Percentiles rank a stretch among this genome's conserved stretches.
Evolutionary conservation across 2,113 vertebrate genomes (phyloP).

Genomic region (Pygoscelis adeliae): DNA sequence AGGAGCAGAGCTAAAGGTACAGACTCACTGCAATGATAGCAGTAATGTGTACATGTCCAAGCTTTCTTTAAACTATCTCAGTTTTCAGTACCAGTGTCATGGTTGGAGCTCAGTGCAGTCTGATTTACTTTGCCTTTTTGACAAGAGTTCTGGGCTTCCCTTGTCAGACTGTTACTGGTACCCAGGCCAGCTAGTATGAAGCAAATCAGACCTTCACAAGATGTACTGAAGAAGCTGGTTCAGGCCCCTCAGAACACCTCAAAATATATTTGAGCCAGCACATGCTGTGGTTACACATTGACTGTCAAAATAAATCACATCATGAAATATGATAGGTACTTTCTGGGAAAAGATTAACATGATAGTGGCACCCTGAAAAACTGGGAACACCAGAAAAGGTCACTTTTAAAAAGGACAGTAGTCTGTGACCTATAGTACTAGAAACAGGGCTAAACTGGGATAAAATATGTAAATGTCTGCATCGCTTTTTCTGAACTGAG

Average conservation of each 20-base stretch:
- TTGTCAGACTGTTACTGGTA: not conserved
- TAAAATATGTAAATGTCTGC: not conserved
- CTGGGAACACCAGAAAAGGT: not conserved
- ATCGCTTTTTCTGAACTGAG: not conserved
- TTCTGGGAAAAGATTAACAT: not conserved
- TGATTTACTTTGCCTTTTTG: not conserved
- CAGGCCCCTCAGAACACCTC: not conserved
- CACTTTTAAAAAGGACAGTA: not conserved
- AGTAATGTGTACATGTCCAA: not conserved
- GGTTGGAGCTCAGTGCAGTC: not conserved
- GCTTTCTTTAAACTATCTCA: not conserved
- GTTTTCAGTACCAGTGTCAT: not conserved
- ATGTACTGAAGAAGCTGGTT: not conserved
- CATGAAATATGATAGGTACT: not conserved
- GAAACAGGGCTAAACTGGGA: not conserved
- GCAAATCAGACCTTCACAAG: not conserved
- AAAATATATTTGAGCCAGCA: not conserved
- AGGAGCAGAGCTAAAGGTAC: not conserved
- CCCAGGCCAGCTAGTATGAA: not conserved
- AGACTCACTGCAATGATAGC: not conserved
- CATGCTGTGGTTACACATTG: not conserved
- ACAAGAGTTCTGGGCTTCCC: not conserved
- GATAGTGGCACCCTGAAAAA: not conserved
- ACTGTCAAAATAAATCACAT: not conserved
- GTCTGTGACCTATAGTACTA: not conserved